phyloP scores from a whole-genome alignment of 2,888 invertebrate genomes.

The Mythimna pallens region DNA sequence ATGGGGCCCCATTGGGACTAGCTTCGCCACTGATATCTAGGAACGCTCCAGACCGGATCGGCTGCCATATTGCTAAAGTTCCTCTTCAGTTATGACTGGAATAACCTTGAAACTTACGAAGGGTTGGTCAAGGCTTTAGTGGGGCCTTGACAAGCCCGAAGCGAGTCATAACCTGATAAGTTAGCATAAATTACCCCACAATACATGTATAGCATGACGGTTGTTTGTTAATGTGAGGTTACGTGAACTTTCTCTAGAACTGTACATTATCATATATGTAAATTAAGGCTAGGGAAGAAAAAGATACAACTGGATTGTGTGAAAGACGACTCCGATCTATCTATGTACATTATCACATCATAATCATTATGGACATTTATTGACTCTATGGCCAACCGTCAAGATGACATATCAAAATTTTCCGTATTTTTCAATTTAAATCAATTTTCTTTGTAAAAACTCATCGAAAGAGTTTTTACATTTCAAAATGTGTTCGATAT shows the following conservation, averaged over 20 bases:
- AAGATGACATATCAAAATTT: too few relatives aligned
- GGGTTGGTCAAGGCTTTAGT: slow-evolving; percentile 49
- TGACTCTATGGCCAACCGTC: too few relatives aligned
- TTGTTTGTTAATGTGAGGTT: slow-evolving; percentile 8
- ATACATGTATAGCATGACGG: slow-evolving; percentile 4
- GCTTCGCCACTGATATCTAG: not conserved
- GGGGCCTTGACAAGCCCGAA: slow-evolving; percentile 51
- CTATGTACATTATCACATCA: not conserved
- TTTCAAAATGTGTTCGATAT: too few relatives aligned
- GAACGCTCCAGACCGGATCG: not conserved
- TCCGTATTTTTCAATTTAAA: too few relatives aligned
- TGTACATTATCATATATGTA: not conserved
- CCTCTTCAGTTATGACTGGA: slow-evolving; percentile 25
- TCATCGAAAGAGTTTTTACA: too few relatives aligned
- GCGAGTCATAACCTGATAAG: slow-evolving; percentile 28
- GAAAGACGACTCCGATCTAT: not conserved
- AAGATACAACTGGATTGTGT: not conserved
- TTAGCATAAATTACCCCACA: slow-evolving; percentile 13
- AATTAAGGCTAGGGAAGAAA: too few relatives aligned
- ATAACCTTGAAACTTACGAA: slow-evolving; percentile 44
- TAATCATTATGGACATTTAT: too few relatives aligned
- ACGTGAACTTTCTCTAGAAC: not conserved
- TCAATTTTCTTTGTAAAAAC: too few relatives aligned
- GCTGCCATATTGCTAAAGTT: slow-evolving; percentile 44
- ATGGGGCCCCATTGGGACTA: too few relatives aligned